These are phyloP conservation scores for Uromys caudimaculatus DNA, from an alignment of 2,797 vertebrate genomes.

Conservation along the genomic window DNA sequence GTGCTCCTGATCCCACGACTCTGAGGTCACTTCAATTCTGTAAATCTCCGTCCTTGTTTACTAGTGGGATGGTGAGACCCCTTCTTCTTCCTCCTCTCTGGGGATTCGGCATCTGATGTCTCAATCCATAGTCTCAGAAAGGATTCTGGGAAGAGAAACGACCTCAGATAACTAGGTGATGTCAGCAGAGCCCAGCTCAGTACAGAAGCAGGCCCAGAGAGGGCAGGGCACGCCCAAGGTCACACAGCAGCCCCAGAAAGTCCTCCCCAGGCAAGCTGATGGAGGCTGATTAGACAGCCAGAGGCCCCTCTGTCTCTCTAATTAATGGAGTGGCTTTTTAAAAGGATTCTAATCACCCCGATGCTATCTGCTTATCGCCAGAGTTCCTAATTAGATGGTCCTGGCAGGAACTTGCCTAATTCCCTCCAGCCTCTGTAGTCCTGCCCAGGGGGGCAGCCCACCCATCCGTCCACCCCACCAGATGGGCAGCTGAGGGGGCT, in stretches of 20 bases:
- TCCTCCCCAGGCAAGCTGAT: slow-evolving; percentile 86
- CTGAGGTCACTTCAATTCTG: background rate
- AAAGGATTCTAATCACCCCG: slow-evolving; percentile 92
- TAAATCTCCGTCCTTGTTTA: background rate
- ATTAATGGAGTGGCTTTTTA: slow-evolving; percentile 93
- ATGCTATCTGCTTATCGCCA: slow-evolving; percentile 92
- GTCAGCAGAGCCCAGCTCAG: background rate
- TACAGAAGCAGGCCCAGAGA: slow-evolving; percentile 68
- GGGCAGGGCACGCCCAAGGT: slow-evolving; percentile 56
- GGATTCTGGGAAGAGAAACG: background rate
- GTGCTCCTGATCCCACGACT: too few species aligned
- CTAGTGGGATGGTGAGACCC: background rate
- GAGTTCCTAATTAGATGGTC: slow-evolving; percentile 92
- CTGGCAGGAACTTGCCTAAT: slow-evolving; percentile 89
- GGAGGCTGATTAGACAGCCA: slow-evolving; percentile 89
- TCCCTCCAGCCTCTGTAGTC: slow-evolving; percentile 78
- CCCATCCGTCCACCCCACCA: slow-evolving; percentile 40
- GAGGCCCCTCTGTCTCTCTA: slow-evolving; percentile 91
- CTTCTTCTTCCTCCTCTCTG: background rate
- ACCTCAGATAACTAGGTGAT: background rate
- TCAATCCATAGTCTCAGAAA: background rate
- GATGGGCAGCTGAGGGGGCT: slow-evolving; percentile 76
- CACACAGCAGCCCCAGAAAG: slow-evolving; percentile 88
- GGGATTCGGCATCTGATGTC: background rate
- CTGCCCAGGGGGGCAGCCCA: slow-evolving; percentile 40